Conservation (phyloP, 2,888 invertebrate species). For the Cacoxenus indagator region DNA sequence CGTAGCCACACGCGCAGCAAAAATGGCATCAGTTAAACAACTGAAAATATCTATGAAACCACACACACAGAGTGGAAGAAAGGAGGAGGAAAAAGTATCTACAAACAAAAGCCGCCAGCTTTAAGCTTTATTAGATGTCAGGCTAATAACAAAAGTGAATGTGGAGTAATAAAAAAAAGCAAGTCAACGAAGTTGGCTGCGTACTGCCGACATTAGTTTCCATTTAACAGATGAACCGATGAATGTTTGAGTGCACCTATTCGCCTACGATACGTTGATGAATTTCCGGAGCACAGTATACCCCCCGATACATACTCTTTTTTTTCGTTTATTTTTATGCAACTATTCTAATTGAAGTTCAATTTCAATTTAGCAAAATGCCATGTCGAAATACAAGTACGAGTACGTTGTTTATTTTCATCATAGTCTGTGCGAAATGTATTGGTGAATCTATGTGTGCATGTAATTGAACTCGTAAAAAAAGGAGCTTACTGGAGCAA, state of each 20-base stretch:
- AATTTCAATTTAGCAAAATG: constrained; percentile 17
- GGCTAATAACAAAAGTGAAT: background rate
- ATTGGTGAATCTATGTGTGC: too few species aligned
- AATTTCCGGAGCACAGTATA: constrained; percentile 5
- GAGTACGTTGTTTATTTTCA: background rate
- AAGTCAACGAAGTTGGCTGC: too few species aligned
- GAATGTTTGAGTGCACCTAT: too few species aligned
- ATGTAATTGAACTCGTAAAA: too few species aligned
- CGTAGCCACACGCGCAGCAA: background rate
- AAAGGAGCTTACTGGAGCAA: too few species aligned
- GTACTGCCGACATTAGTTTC: constrained; percentile 12
- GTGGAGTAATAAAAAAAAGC: background rate
- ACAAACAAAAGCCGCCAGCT: background rate
- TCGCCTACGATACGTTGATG: background rate
- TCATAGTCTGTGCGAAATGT: constrained; percentile 2
- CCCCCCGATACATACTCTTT: background rate
- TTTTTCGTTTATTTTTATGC: constrained; percentile 1
- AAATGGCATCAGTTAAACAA: background rate
- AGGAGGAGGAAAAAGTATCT: too few species aligned
- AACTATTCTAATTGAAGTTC: constrained; percentile 23
- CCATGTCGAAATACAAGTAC: background rate
- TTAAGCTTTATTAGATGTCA: constrained; percentile 2
- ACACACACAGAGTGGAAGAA: too few species aligned
- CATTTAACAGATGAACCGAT: constrained; percentile 1
- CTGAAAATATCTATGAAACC: background rate